Evolutionary conservation across 2,888 invertebrate genomes (phyloP), one percentile per base, ranked within the genome.

Genomic region (Agonopterix subpropinquella): DNA sequence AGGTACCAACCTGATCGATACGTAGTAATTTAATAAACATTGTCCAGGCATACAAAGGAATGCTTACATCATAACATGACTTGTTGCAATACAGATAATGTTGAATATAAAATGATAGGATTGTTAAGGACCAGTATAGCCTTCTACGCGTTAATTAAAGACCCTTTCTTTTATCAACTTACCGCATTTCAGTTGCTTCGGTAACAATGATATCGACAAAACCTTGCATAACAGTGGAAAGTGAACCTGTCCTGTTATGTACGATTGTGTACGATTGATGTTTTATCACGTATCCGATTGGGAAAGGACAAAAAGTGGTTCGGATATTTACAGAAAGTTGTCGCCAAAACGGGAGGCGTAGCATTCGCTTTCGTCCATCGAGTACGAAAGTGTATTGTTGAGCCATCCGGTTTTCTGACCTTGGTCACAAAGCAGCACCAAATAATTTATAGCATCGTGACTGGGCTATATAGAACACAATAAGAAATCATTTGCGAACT

Each of bases 241-340:
- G 87, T 80, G 70, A 67, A 76, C 77, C 70, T 75, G 78, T 70
- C 77, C 72, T 72, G 66, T 73, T 70, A 64, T 65, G 70, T 66
- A 70, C 77, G 76, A 81, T 81, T 42, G 42, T 28, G 28, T 28
- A 28, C 28, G 28, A 47, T 47, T 77, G 82, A 81, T 75, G 79
- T 64, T 71, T 76, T 78, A 78, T 77, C 76, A 73, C 75, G 75
- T 73, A 70, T 75, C 71, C 67, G 70, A 79, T 79, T 81, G 75
- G 77, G 78, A 80, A 80, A 79, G 77, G 77, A 78, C 77, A 86
- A 86, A 87, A 86, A 84, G 80, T 76, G 67, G 81, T 77, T 75
- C 67, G 77, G 64, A 69, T 71, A 68, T 73, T 73, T 69, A 75
- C 79, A 75, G 84, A 84, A 86, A 85, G 83, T 79, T 82, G 81